These are phyloP conservation scores for Argyresthia goedartella DNA, from an alignment of 2,888 invertebrate genomes.

Conservation along the genomic window DNA sequence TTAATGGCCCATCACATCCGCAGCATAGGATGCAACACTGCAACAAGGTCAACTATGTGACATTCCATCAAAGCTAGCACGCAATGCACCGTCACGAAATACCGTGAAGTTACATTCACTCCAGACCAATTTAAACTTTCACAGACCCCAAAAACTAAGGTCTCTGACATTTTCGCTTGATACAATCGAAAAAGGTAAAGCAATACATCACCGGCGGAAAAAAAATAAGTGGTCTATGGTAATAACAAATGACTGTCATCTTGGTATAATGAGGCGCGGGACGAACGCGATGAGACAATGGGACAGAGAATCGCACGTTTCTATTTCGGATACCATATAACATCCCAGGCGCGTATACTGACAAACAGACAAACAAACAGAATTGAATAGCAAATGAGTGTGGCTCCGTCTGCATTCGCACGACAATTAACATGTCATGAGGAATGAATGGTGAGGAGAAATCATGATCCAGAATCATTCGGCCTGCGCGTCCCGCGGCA, in stretches of 20 bases:
- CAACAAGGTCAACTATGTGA: conserved; percentile 33
- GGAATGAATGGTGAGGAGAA: conserved; percentile 44
- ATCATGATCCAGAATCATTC: conserved; percentile 50
- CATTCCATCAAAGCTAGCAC: conserved; percentile 24
- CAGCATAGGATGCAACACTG: conserved; percentile 25
- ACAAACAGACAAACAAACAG: conserved; percentile 11
- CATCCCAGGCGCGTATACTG: neutral
- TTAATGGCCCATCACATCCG: conserved; percentile 30
- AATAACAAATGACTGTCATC: too few relatives aligned
- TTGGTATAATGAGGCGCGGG: neutral
- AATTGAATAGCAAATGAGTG: conserved; percentile 51
- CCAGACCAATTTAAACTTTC: neutral
- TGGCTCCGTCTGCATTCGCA: conserved; percentile 37
- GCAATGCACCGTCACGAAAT: conserved; percentile 19
- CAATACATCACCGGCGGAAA: too few relatives aligned
- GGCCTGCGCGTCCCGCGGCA: conserved; percentile 23
- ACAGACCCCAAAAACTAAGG: neutral
- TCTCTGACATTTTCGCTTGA: conserved; percentile 1
- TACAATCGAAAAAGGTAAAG: neutral
- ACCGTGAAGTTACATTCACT: conserved; percentile 1
- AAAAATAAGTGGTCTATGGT: too few relatives aligned
- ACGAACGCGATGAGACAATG: conserved; percentile 1
- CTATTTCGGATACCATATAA: conserved; percentile 1
- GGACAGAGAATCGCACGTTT: neutral
- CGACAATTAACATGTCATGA: conserved; percentile 52